phyloP scores from a whole-genome alignment of 2,888 invertebrate genomes.

The Xanthorhoe spadicearia region DNA sequence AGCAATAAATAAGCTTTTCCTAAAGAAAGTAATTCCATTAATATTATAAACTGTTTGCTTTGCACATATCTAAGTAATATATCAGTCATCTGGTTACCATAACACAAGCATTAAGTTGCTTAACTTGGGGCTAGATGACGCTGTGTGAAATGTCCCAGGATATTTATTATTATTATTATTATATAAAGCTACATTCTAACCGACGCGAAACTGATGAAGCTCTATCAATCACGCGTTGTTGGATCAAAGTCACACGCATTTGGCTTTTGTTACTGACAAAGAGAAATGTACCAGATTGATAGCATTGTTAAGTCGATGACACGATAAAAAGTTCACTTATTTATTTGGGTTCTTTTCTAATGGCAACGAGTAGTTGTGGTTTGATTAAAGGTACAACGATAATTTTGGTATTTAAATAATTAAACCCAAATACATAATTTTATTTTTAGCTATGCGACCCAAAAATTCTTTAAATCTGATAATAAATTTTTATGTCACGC shows the following conservation, averaged over 20 bases:
- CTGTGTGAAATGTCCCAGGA: no score
- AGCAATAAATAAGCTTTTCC: neutral
- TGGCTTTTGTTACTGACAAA: neutral
- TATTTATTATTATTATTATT: no score
- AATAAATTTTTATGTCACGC: no score
- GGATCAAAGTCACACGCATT: neutral
- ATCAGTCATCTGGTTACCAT: no score
- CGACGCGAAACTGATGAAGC: neutral
- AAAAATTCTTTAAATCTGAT: no score
- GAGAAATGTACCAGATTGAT: neutral
- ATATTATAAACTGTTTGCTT: neutral
- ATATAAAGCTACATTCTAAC: neutral
- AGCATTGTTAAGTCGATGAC: neutral
- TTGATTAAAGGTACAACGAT: no score
- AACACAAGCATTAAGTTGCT: no score
- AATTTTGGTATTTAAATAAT: neutral
- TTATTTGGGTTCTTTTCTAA: neutral
- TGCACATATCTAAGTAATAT: no score
- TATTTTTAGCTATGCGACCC: no score
- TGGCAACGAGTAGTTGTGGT: neutral
- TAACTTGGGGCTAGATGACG: no score
- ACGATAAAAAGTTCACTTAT: neutral
- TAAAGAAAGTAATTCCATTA: constrained; percentile 7
- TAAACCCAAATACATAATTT: no score
- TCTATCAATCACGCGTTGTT: neutral